Base-by-base conservation (phyloP, 2,888 invertebrate species). In the Andrena dorsata region DNA sequence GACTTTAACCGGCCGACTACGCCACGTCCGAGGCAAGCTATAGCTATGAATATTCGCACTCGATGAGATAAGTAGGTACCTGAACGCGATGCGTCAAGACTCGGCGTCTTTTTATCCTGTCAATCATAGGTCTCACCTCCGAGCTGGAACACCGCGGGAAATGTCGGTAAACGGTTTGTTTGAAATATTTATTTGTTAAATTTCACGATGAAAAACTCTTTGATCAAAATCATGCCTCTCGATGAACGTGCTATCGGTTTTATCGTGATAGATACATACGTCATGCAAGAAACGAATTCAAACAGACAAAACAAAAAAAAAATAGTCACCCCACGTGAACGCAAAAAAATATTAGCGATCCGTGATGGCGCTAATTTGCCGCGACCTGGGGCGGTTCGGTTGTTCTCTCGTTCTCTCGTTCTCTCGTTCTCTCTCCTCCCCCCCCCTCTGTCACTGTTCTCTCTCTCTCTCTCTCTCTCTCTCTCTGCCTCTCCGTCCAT, bases 321-420 rank as follows among this genome's bases (percentile, higher is more conserved):
- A 70, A 58, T 32, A n/a, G 41, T 64, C 72, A 79, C 74, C 72
- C 74, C 80, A 76, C 66, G 78, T 61, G 83, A 61, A 85, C 76
- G 77, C 66, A 88, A 84, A 76, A 88, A 88, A 90, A 86, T 83
- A 90, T 89, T 91, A 91, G 87, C 84, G 81, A 82, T 80, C 81
- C 85, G 86, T 83, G 86, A 84, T 86, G 88, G 85, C 87, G 89
- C 87, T 92, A 91, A 92, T 91, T 91, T 90, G 86, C 85, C 84
- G 83, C 79, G 89, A 83, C 84, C 85, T 79, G 82, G 84, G 84
- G 84, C 87, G 70, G 84, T 72, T 72, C 82, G 72, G 83, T 56
- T 76, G 70, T 80, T 76, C 81, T 76, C 76, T 82, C 69, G 69
- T 49, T 58, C 35, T 41, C 63, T 70, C 58, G 58, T 8, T 58